Conservation (phyloP, 2,113 vertebrate genomes). For the Apus apus region DNA sequence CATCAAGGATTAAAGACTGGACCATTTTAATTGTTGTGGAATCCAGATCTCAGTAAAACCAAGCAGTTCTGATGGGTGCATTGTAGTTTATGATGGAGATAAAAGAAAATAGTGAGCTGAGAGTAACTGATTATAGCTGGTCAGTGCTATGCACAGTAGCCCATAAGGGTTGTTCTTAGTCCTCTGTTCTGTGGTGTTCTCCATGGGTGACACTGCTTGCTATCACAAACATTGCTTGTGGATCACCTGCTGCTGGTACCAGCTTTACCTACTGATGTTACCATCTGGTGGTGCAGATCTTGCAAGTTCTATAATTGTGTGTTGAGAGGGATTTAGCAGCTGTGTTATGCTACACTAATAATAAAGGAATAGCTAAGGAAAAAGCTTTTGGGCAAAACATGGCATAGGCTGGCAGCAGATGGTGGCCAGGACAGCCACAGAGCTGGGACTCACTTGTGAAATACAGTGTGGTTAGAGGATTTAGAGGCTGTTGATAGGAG, state of each 20-base stretch:
- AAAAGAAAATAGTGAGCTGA: background rate
- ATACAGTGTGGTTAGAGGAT: background rate
- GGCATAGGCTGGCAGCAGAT: background rate
- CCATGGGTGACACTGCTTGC: rapidly evolving
- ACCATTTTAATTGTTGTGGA: rapidly evolving
- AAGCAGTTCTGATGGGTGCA: background rate
- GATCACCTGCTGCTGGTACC: background rate
- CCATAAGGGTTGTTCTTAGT: background rate
- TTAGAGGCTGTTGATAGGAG: background rate
- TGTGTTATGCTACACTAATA: background rate
- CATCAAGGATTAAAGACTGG: background rate
- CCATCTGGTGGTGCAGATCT: background rate
- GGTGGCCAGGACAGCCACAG: background rate
- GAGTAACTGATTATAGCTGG: background rate
- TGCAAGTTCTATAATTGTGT: background rate
- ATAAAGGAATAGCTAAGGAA: background rate
- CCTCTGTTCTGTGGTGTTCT: background rate
- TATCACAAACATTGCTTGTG: background rate
- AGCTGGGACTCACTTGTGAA: background rate
- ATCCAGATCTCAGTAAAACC: background rate
- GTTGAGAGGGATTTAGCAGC: background rate
- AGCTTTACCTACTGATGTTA: background rate
- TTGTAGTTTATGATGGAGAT: background rate
- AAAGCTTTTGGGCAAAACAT: background rate
- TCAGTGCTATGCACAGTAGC: background rate